Conservation (phyloP, 2,113 vertebrate species). For the Crotalus helleri region DNA sequence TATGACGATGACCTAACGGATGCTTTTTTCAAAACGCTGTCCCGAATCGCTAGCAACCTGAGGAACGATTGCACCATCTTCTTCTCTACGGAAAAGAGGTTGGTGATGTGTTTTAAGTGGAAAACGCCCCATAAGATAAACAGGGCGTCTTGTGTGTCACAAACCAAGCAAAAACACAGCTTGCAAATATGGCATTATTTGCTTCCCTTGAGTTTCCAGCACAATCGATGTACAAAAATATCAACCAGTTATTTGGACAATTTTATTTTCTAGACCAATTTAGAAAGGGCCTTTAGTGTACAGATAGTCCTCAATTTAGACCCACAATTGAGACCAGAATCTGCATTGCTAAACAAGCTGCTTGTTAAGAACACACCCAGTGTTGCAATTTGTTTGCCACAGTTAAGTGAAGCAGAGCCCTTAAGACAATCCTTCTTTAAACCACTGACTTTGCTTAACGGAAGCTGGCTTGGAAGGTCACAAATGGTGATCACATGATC, state of each 20-base stretch:
- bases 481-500: neutral
- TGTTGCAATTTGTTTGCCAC: neutral
- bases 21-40: conserved; percentile 81
- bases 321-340: neutral
- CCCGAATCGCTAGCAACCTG: conserved; percentile 74
- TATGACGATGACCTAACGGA: conserved; percentile 91
- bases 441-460: neutral
- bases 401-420: neutral
- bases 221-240: neutral
- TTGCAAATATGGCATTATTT: neutral
- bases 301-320: neutral
- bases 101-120: neutral
- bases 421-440: neutral
- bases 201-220: neutral
- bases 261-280: neutral
- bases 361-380: neutral
- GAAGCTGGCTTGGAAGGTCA: neutral
- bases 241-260: neutral
- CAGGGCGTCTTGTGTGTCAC: neutral
- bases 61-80: conserved; percentile 72
- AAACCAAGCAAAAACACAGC: neutral
- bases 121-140: neutral
- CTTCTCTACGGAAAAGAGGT: conserved; percentile 89
- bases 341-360: neutral
- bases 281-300: neutral